A percentile compares a stretch with the other conserved stretches of the same genome.
Conservation (phyloP, 2,888 invertebrate species). For the Patella pellucida region DNA sequence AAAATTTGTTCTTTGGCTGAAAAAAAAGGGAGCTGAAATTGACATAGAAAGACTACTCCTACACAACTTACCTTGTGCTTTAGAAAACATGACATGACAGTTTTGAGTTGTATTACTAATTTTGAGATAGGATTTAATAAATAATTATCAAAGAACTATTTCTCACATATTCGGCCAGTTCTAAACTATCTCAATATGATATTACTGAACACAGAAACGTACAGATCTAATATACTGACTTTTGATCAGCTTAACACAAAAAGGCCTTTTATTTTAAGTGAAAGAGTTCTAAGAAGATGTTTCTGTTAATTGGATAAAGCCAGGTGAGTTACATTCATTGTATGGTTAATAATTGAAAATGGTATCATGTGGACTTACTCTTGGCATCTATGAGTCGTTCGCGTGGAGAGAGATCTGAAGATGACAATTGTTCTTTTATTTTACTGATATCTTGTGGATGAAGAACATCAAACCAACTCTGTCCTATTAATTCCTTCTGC, state of each 20-base stretch:
- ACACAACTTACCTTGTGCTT: too few species aligned
- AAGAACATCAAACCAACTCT: constrained; percentile 93
- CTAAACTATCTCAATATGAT: too few species aligned
- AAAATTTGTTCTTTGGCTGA: too few species aligned
- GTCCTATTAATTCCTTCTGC: constrained; percentile 86
- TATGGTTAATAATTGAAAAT: neutral
- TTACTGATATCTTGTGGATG: constrained; percentile 95
- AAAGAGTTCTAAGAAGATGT: neutral
- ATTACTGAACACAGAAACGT: neutral
- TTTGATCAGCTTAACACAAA: neutral
- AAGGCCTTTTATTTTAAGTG: neutral
- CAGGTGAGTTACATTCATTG: too few species aligned
- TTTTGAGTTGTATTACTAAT: too few species aligned
- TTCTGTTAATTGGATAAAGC: too few species aligned
- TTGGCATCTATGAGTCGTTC: constrained; percentile 93
- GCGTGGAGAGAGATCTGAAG: constrained; percentile 88
- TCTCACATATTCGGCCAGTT: too few species aligned
- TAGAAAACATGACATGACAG: too few species aligned
- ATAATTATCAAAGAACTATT: too few species aligned
- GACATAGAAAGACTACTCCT: too few species aligned
- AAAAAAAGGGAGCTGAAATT: too few species aligned
- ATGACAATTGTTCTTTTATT: constrained; percentile 93
- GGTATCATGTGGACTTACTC: constrained; percentile 76
- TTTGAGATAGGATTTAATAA: too few species aligned
- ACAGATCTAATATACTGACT: neutral